Evolutionary conservation across 2,888 invertebrate species (phyloP).

Genomic region (Myopa tessellatipennis): DNA sequence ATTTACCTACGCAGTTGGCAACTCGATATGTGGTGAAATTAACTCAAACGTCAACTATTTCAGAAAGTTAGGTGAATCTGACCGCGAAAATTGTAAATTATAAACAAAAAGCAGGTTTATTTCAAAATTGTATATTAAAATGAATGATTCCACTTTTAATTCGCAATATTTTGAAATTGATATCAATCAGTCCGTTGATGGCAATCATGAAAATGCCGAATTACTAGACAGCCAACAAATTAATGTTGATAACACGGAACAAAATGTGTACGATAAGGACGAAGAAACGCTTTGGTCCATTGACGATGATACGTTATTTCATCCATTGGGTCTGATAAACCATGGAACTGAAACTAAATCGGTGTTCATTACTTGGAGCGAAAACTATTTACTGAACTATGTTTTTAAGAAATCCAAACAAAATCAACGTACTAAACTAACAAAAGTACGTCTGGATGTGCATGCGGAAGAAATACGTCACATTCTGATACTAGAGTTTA

Average conservation of each 20-base stretch:
- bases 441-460: conserved; percentile 54
- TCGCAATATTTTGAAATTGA: conserved; percentile 32
- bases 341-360: conserved; percentile 59
- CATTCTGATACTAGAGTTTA: conserved; percentile 61
- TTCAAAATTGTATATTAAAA: conserved; percentile 11
- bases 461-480: conserved; percentile 45
- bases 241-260: conserved; percentile 31
- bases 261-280: conserved; percentile 28
- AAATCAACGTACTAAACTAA: conserved; percentile 52
- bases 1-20: not conserved
- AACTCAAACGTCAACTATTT: not conserved
- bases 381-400: conserved; percentile 61
- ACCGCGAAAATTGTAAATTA: conserved; percentile 3
- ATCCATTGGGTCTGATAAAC: conserved; percentile 59
- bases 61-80: not conserved
- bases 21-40: conserved; percentile 5
- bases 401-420: conserved; percentile 60
- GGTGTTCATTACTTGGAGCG: conserved; percentile 64
- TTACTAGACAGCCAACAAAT: conserved; percentile 7
- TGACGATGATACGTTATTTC: conserved; percentile 61
- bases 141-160: conserved; percentile 29
- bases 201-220: not conserved
- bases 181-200: not conserved
- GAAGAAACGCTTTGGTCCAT: conserved; percentile 57
- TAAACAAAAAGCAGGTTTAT: not conserved